Evolutionary conservation across 2,797 vertebrate species (phyloP).

Genomic region (Crocodylus rhombifer): DNA sequence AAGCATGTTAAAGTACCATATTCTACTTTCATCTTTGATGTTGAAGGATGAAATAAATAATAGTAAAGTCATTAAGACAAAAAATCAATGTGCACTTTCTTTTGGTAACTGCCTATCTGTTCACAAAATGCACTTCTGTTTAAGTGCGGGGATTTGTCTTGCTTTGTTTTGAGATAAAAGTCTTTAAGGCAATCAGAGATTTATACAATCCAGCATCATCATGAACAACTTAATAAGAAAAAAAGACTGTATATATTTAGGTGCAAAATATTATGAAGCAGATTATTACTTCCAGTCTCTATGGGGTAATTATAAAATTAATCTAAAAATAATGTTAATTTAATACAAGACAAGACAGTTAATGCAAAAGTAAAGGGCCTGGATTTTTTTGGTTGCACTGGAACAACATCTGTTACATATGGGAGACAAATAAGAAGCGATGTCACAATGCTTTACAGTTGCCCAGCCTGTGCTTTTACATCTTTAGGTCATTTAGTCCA

Average conservation of each 20-base stretch:
- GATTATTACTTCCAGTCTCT: not conserved
- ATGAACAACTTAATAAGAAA: not conserved
- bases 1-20: slow-evolving; percentile 35
- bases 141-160: not conserved
- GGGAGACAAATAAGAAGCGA: too few species aligned
- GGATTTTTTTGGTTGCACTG: not conserved
- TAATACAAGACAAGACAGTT: not conserved
- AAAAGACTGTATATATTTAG: not conserved
- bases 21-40: slow-evolving; percentile 57
- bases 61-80: slow-evolving; percentile 49
- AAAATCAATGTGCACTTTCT: slow-evolving; percentile 48
- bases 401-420: not conserved
- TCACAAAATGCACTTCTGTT: not conserved
- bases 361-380: not conserved
- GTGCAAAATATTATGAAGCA: not conserved
- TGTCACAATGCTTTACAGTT: too few species aligned
- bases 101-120: slow-evolving; percentile 40
- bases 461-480: too few species aligned
- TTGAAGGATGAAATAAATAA: slow-evolving; percentile 54
- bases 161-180: not conserved
- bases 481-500: too few species aligned
- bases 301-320: not conserved
- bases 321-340: not conserved
- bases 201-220: not conserved
- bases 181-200: not conserved